Percentiles rank a stretch among this genome's conserved stretches.
These are phyloP conservation scores for Menura novaehollandiae DNA, from an alignment of 2,113 vertebrate genomes.

Conservation along the genomic window DNA sequence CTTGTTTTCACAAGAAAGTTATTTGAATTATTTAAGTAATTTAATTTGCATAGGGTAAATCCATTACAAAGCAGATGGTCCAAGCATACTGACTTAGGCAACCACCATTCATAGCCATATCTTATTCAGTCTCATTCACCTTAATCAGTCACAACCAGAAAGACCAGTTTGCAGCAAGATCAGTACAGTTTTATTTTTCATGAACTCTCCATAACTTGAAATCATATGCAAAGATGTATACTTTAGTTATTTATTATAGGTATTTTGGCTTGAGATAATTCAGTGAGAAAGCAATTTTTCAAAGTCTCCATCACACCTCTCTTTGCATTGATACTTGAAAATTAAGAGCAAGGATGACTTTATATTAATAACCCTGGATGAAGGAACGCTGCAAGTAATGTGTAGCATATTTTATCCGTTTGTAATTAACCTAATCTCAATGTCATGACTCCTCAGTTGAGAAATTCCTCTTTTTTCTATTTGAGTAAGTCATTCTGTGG, in stretches of 20 bases:
- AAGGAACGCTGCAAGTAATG: neutral
- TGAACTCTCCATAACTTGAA: neutral
- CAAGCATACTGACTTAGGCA: neutral
- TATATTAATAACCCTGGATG: neutral
- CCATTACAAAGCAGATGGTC: neutral
- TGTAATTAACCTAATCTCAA: neutral
- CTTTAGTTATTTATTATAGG: neutral
- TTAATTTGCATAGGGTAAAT: neutral
- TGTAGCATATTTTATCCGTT: neutral
- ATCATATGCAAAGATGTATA: accelerated
- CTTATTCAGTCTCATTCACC: neutral
- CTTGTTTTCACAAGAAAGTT: neutral
- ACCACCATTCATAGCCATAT: neutral
- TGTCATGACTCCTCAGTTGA: neutral
- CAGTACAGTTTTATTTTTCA: neutral
- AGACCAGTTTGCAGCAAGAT: neutral
- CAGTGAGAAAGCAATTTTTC: neutral
- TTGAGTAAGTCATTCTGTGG: neutral
- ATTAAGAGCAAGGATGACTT: neutral
- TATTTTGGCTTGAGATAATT: neutral
- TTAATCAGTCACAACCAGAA: neutral
- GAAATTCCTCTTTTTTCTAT: neutral
- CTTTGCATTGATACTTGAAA: neutral
- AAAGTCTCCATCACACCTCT: neutral
- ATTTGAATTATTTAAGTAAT: neutral